Conservation (phyloP, 2,888 invertebrate species). For the Idaea dimidiata region DNA sequence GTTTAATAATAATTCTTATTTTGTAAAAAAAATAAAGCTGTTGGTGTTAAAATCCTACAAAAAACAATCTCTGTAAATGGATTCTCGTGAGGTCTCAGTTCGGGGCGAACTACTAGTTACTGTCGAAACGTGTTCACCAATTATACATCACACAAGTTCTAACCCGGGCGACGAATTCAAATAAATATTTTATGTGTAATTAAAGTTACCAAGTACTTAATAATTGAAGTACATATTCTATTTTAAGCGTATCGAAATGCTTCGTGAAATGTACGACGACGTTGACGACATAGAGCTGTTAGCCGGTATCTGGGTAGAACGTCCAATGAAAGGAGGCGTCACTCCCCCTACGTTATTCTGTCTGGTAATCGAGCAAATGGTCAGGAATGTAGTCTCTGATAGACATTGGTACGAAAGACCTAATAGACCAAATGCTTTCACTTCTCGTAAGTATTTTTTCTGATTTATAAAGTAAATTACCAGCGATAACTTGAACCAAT, state of each 20-base stretch:
- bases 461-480: neutral
- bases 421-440: slow-evolving; percentile 53
- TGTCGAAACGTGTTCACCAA: no score
- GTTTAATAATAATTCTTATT: no score
- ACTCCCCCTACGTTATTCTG: slow-evolving; percentile 95
- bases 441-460: slow-evolving; percentile 37
- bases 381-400: slow-evolving; percentile 88
- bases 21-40: no score
- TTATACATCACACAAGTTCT: no score
- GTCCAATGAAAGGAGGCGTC: slow-evolving; percentile 88
- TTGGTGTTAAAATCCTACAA: no score
- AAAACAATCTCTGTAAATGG: no score
- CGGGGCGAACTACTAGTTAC: no score
- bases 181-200: no score
- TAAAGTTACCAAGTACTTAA: no score
- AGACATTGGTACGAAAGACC: slow-evolving; percentile 86
- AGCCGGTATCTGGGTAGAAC: slow-evolving; percentile 92
- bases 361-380: slow-evolving; percentile 92
- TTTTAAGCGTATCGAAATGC: slow-evolving; percentile 48
- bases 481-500: no score
- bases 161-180: no score
- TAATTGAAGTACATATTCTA: neutral
- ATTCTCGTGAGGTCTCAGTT: no score
- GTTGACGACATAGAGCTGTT: slow-evolving; percentile 93
- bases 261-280: slow-evolving; percentile 61